These are phyloP conservation scores for Chrysoperla carnea DNA, from an alignment of 1,140 invertebrate genomes.

Conservation along the genomic window DNA sequence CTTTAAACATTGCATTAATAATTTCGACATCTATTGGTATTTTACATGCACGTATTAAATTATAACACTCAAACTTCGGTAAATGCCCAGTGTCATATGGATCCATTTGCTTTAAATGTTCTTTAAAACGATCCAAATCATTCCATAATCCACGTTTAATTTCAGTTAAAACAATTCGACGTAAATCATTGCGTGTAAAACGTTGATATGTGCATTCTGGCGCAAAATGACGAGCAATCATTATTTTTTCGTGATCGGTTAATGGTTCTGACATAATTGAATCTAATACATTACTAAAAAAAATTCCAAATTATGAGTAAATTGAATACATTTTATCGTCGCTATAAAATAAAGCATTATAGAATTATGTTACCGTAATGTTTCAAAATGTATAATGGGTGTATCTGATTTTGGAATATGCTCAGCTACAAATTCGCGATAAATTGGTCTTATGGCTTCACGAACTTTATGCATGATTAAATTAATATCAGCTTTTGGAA, in stretches of 20 bases:
- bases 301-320: background rate
- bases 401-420: conserved; percentile 33
- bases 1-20: conserved; percentile 44
- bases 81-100: conserved; percentile 33
- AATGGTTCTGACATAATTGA: conserved; percentile 37
- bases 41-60: conserved; percentile 39
- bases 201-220: conserved; percentile 19
- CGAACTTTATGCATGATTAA: conserved; percentile 52
- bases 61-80: conserved; percentile 31
- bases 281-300: conserved; percentile 12
- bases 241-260: conserved; percentile 60
- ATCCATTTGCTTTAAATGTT: conserved; percentile 45
- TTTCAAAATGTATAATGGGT: conserved; percentile 16
- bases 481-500: conserved; percentile 46
- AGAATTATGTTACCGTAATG: conserved; percentile 11
- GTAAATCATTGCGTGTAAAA: conserved; percentile 14
- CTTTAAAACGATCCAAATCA: conserved; percentile 39
- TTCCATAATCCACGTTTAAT: conserved; percentile 49
- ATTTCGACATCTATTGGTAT: conserved; percentile 46
- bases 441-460: conserved; percentile 36
- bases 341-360: background rate
- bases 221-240: conserved; percentile 44
- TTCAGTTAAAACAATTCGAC: conserved; percentile 43
- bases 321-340: background rate
- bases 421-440: conserved; percentile 53